These are phyloP conservation scores for Crambe crambe DNA, from an alignment of 37 sponge, comb jelly and placozoan species.

Conservation along the genomic window DNA sequence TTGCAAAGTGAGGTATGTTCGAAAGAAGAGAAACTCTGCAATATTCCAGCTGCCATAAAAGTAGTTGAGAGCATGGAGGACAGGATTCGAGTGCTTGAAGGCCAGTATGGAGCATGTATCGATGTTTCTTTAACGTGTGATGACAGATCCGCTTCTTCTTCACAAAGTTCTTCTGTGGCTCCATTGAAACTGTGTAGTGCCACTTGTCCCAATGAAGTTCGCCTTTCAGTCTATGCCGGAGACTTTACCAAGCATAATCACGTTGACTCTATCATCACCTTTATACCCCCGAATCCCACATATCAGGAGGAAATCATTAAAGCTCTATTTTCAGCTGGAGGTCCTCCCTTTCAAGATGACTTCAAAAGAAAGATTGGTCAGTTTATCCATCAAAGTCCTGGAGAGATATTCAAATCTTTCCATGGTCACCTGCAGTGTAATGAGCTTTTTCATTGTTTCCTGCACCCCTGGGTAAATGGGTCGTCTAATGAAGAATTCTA, in stretches of 20 bases:
- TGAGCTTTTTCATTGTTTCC: slow-evolving; percentile 20
- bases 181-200: slow-evolving; percentile 19
- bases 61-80: slow-evolving; percentile 19
- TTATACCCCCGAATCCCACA: slow-evolving; percentile 6
- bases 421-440: slow-evolving; percentile 19
- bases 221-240: slow-evolving; percentile 21
- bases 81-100: slow-evolving; percentile 1
- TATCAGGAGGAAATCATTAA: background rate
- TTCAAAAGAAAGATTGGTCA: background rate
- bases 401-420: background rate
- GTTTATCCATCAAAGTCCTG: background rate
- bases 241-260: slow-evolving; percentile 24
- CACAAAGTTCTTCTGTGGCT: background rate
- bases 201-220: slow-evolving; percentile 4
- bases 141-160: background rate
- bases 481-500: background rate
- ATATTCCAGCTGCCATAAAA: slow-evolving; percentile 4
- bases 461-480: slow-evolving; percentile 7
- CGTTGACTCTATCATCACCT: slow-evolving; percentile 10
- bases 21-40: background rate
- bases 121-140: background rate
- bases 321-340: slow-evolving; percentile 8
- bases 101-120: background rate
- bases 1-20: background rate
- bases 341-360: slow-evolving; percentile 1